A percentile compares a stretch with the other conserved stretches of the same genome.
These are phyloP conservation scores for Pilophorus perplexus DNA, from an alignment of 2,888 invertebrate species.

Conservation along the genomic window DNA sequence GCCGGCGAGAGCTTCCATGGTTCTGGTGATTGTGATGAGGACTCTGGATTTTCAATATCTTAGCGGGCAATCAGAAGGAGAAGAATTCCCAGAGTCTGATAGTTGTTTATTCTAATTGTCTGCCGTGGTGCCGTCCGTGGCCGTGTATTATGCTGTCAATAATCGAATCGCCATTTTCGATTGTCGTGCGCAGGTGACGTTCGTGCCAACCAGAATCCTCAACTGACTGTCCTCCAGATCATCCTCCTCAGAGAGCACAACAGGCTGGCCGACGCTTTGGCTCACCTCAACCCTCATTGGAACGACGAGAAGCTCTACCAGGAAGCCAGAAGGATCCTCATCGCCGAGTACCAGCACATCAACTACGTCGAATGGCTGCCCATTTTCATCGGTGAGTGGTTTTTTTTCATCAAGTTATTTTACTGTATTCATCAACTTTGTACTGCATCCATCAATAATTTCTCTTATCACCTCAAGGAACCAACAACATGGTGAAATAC, in stretches of 20 bases:
- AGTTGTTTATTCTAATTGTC: no score
- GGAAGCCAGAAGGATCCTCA: constrained; percentile 69
- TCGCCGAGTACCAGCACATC: constrained; percentile 75
- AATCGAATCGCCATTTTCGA: no score
- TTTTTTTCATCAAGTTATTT: neutral
- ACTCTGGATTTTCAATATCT: no score
- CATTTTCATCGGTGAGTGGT: constrained; percentile 60
- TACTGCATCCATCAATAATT: no score
- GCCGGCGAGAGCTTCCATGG: no score
- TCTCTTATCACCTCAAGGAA: constrained; percentile 48
- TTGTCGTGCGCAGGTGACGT: constrained; percentile 78
- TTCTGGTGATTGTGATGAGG: no score
- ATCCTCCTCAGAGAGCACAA: constrained; percentile 79
- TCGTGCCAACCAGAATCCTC: constrained; percentile 74
- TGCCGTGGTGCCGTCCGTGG: no score
- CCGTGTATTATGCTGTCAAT: no score
- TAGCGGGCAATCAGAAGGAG: no score
- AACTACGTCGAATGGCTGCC: constrained; percentile 80
- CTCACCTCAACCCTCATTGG: constrained; percentile 69
- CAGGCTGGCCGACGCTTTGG: constrained; percentile 64
- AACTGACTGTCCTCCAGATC: constrained; percentile 69
- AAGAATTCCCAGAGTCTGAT: no score
- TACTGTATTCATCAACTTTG: no score
- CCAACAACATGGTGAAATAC: constrained; percentile 62
- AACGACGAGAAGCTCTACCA: constrained; percentile 69